These are phyloP conservation scores for Dromococcyx pavoninus DNA, from an alignment of 2,797 vertebrate genomes.

Conservation along the genomic window DNA sequence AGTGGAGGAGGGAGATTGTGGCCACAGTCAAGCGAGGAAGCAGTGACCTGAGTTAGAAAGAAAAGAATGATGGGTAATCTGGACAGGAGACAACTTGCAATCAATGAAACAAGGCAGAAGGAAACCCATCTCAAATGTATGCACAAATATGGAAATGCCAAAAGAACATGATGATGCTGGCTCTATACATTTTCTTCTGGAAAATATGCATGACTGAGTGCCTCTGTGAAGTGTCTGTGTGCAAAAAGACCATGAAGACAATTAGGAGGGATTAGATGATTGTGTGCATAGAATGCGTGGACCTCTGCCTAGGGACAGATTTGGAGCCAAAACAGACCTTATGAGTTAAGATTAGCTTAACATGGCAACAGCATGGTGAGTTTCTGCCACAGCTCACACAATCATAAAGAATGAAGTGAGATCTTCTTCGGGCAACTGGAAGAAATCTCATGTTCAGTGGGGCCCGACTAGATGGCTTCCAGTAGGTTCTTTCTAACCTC, in stretches of 20 bases:
- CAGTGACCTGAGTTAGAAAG: neutral
- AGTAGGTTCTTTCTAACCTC: neutral
- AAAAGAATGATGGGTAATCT: neutral
- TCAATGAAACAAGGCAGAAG: neutral
- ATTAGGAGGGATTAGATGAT: neutral
- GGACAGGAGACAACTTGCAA: neutral
- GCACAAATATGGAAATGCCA: neutral
- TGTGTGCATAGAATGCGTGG: neutral
- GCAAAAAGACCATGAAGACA: neutral
- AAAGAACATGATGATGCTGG: neutral
- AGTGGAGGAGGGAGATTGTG: neutral
- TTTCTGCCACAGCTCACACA: neutral
- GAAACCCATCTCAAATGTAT: neutral
- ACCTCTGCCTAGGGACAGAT: neutral
- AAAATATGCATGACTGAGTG: neutral
- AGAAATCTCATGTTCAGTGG: neutral
- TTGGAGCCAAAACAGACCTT: neutral
- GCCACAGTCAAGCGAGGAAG: neutral
- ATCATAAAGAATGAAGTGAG: neutral
- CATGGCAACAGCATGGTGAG: neutral
- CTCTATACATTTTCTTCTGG: neutral
- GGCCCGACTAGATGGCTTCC: neutral
- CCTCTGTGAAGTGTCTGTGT: neutral
- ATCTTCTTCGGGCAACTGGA: neutral
- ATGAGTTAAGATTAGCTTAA: accelerated